Evolutionary conservation across 1,140 invertebrate genomes (phyloP), one percentile per base, ranked within the genome.

Genomic region (Drosophila auraria): DNA sequence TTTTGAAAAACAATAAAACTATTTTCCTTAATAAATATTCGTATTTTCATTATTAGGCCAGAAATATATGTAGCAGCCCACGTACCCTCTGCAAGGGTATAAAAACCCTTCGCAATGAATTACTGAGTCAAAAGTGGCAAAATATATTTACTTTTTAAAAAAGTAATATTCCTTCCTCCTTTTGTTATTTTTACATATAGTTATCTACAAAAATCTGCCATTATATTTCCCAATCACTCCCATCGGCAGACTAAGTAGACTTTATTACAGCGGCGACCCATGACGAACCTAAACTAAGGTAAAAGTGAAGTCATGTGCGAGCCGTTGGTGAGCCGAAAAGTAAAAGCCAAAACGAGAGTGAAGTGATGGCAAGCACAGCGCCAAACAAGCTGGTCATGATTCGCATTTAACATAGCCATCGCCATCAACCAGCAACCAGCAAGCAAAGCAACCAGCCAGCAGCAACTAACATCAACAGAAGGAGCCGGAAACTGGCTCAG

Each of bases 341-440:
- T 87, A 87, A 87, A 87, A 87, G 83, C 83, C 80, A 60, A 81
- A 78, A 78, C 71, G 71, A 74, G 71, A 74, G 71, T 74, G 71
- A 74, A 74, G 69, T 74, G 71, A 51, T 73, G 69, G 71, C 71
- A 60, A 72, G 30, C 59, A 49, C 25, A 11, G 59, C 17, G 45
- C 17, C 45, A 27, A 73, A 73, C 71, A 50, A 53, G 56, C 71
- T 30, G 44, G 20, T 73, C 56, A 56, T 74, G 71, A 73, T 74
- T 33, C 71, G 71, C 71, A 61, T 73, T 74, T 74, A n/a, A n/a
- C n/a, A n/a, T n/a, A 69, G 71, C 71, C 68, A 74, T 61, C 68
- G 54, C 69, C 53, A 57, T 33, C 62, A 53, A 25, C 47, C 47
- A 40, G 20, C 59, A 47, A 30, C 51, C 15, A 12, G 38, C 47